Conservation (phyloP, 2,888 invertebrate genomes). For the Clistopyga incitator region DNA sequence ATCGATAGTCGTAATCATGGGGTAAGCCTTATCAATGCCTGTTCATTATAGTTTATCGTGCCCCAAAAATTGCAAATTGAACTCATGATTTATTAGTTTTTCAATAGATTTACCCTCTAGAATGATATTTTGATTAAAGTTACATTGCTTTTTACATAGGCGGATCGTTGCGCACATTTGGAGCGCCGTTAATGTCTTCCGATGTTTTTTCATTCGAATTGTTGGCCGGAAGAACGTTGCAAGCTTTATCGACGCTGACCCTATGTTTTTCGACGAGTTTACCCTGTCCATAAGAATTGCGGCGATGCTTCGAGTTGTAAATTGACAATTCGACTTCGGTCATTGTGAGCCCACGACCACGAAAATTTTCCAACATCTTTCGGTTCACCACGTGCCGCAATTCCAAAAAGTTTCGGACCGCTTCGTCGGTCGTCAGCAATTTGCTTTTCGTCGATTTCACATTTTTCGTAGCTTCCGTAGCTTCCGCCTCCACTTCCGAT, state of each 20-base stretch:
- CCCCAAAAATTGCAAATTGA: not conserved
- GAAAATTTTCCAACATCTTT: conserved; percentile 67
- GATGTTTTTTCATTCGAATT: not conserved
- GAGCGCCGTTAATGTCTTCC: not conserved
- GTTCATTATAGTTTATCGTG: too few relatives aligned
- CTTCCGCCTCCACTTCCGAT: conserved; percentile 63
- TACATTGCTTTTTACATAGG: not conserved
- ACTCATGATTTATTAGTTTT: not conserved
- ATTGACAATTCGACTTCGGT: conserved; percentile 71
- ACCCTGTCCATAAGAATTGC: conserved; percentile 70
- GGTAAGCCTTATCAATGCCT: too few relatives aligned
- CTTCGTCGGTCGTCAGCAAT: conserved; percentile 67
- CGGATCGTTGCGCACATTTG: not conserved
- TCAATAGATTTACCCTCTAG: not conserved
- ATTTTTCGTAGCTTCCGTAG: conserved; percentile 36
- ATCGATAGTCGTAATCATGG: too few relatives aligned
- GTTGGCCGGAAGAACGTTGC: conserved; percentile 19
- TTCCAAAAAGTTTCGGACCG: conserved; percentile 67
- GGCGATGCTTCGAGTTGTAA: conserved; percentile 69
- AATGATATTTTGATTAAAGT: not conserved
- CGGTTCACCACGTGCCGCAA: conserved; percentile 64
- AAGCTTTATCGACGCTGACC: conserved; percentile 56
- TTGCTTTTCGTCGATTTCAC: conserved; percentile 59
- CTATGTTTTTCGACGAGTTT: conserved; percentile 67
- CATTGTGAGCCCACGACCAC: conserved; percentile 67